Evolutionary conservation across 2,113 vertebrate genomes (phyloP).

Genomic region (Paralichthys olivaceus): DNA sequence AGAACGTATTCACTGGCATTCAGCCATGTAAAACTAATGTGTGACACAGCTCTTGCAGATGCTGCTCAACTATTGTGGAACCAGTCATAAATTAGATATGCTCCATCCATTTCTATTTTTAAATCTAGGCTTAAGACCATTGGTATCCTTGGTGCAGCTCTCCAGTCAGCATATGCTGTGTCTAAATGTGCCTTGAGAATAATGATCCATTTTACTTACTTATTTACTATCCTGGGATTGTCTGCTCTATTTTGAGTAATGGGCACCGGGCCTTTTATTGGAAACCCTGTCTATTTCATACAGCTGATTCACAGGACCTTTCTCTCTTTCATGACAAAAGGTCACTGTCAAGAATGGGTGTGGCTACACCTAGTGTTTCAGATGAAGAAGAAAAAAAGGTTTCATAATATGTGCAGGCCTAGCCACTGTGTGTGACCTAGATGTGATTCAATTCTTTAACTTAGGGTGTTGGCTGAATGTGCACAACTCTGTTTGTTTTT

Average conservation of each 20-base stretch:
- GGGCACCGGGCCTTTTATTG: not conserved
- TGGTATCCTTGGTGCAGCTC: too few species aligned
- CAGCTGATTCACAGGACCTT: slow-evolving; percentile 34
- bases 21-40: not conserved
- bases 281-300: not conserved
- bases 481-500: slow-evolving; percentile 48
- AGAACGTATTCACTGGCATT: not conserved
- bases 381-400: slow-evolving; percentile 39
- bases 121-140: not conserved
- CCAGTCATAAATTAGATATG: too few species aligned
- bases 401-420: slow-evolving; percentile 52
- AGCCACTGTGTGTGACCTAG: slow-evolving; percentile 66
- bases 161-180: too few species aligned
- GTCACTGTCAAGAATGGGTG: slow-evolving; percentile 53
- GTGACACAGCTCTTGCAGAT: too few species aligned
- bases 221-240: not conserved
- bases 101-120: too few species aligned
- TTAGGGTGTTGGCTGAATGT: slow-evolving; percentile 68
- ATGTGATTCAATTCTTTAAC: slow-evolving; percentile 66
- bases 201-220: too few species aligned
- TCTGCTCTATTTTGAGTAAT: not conserved
- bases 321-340: slow-evolving; percentile 37
- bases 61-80: not conserved
- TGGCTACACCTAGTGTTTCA: slow-evolving; percentile 52
- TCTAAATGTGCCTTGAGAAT: too few species aligned